Percentiles rank a stretch among this genome's conserved stretches.
phyloP scores from a whole-genome alignment of 2,113 vertebrate genomes.

The Anser brachyrhynchus region DNA sequence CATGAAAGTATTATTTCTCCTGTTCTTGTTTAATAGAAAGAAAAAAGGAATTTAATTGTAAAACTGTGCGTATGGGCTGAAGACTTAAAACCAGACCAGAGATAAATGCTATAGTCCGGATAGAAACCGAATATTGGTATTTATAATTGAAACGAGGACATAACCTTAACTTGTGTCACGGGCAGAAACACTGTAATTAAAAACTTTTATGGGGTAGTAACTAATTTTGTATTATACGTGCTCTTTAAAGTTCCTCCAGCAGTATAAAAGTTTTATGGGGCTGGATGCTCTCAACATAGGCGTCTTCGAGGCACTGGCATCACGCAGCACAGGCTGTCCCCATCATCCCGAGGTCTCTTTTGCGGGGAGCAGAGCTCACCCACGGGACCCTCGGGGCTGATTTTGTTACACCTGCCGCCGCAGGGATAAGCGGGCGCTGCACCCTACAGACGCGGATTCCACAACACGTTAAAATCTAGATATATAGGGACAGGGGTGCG shows the following conservation, averaged over 20 bases:
- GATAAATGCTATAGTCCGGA: slow-evolving; percentile 19
- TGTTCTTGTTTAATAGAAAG: neutral
- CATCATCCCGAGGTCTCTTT: neutral
- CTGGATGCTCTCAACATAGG: slow-evolving; percentile 32
- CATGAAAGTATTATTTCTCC: neutral
- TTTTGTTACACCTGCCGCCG: slow-evolving; percentile 56
- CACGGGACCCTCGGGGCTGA: neutral
- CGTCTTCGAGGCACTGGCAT: slow-evolving; percentile 34
- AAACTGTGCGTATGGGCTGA: neutral
- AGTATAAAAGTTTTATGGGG: slow-evolving; percentile 72
- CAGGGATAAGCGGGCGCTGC: neutral
- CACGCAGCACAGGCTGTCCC: slow-evolving; percentile 12
- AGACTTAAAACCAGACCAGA: slow-evolving; percentile 20
- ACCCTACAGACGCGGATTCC: neutral
- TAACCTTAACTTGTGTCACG: slow-evolving; percentile 54
- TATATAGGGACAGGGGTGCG: too few relatives aligned
- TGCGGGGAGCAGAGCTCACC: neutral
- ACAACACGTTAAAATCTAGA: neutral
- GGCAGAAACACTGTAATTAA: slow-evolving; percentile 73
- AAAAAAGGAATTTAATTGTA: neutral
- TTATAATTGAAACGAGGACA: slow-evolving; percentile 72
- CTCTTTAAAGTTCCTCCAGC: slow-evolving; percentile 72
- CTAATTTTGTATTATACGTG: slow-evolving; percentile 62
- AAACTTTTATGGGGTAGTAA: slow-evolving; percentile 75
- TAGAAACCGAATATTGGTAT: slow-evolving; percentile 57